phyloP scores from a whole-genome alignment of 2,797 vertebrate species.

The Eulemur rubriventer region DNA sequence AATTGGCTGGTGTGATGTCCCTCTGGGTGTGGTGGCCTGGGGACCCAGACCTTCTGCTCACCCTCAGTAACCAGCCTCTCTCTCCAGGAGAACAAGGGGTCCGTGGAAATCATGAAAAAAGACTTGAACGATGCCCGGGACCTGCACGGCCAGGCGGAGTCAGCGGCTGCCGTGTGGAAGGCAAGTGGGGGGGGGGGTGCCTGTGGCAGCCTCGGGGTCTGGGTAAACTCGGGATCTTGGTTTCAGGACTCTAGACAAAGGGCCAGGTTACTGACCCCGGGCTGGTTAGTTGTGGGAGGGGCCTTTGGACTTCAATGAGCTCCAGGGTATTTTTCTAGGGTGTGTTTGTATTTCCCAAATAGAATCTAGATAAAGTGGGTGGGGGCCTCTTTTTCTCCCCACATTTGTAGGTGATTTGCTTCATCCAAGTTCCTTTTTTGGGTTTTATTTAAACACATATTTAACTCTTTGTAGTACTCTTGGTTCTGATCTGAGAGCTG shows the following conservation, averaged over 20 bases:
- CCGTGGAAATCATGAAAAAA: slow-evolving; percentile 75
- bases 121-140: slow-evolving; percentile 75
- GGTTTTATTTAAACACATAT: neutral
- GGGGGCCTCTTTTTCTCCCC: neutral
- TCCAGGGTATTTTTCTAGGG: neutral
- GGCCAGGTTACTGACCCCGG: too few species aligned
- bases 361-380: neutral
- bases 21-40: neutral
- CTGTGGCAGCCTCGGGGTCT: neutral
- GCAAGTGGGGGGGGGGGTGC: slow-evolving; percentile 28
- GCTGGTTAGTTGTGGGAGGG: neutral
- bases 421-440: neutral
- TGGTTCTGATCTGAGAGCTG: neutral
- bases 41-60: neutral
- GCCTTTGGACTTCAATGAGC: neutral
- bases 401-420: neutral
- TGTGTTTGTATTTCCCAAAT: neutral
- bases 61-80: neutral
- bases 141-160: slow-evolving; percentile 75
- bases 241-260: neutral
- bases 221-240: too few species aligned
- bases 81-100: slow-evolving; percentile 76
- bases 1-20: neutral
- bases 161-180: slow-evolving; percentile 75
- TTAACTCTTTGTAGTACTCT: neutral